Evolutionary conservation across 2,888 invertebrate genomes (phyloP).

Genomic region (Heterodera filipjevi): DNA sequence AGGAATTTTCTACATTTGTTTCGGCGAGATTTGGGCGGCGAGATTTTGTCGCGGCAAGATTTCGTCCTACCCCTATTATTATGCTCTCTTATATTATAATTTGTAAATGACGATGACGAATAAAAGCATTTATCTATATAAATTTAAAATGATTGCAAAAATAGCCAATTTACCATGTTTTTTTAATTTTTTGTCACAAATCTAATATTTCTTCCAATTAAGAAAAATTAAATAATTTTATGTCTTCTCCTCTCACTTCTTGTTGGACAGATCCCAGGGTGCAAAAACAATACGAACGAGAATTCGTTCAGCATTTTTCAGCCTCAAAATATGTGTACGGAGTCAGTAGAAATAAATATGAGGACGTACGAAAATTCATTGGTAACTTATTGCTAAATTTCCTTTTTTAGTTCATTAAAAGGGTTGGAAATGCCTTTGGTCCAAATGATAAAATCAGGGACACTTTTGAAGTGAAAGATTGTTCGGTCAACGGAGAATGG

Average conservation of each 20-base stretch:
- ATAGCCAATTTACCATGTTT: too few species aligned
- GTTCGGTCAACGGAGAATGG: not conserved
- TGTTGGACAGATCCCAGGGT: not conserved
- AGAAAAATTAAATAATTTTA: too few species aligned
- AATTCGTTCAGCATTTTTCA: not conserved
- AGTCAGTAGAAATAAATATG: not conserved
- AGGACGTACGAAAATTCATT: not conserved
- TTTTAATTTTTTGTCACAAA: too few species aligned
- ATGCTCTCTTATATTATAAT: too few species aligned
- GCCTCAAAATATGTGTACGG: not conserved
- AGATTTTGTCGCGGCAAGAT: too few species aligned
- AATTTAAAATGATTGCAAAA: too few species aligned
- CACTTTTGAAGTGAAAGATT: not conserved
- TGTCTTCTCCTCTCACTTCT: not conserved
- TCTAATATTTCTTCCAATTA: too few species aligned
- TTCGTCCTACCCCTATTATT: too few species aligned
- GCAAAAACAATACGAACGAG: not conserved
- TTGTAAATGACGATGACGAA: too few species aligned
- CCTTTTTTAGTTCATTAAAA: not conserved
- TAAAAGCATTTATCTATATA: too few species aligned
- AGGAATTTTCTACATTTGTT: too few species aligned
- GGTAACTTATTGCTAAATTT: not conserved
- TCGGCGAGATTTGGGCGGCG: too few species aligned
- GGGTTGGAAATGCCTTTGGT: not conserved
- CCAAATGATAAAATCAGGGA: slow-evolving; percentile 3